Base-by-base conservation (phyloP, 2,113 vertebrate species). In the Vidua chalybeata region DNA sequence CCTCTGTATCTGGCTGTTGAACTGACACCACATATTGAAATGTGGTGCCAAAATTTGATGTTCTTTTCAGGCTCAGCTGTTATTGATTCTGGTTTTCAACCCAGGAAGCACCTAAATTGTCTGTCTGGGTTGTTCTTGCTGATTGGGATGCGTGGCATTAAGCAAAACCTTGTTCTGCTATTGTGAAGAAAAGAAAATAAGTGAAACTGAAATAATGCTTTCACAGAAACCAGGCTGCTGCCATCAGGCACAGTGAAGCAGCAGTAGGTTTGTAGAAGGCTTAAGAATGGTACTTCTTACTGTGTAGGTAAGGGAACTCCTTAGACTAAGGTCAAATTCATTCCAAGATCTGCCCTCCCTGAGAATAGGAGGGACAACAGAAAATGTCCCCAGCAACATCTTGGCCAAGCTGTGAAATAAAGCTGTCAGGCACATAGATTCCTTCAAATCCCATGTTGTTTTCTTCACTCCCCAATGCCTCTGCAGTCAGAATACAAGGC, bases 1-100 rank as follows among this genome's bases (percentile, higher is more conserved):
- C 95, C 94, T 98, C 97, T 95, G 73, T 93, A 94, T 96, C 95
- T 95, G 88, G 95, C 97, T 96, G 94, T 96, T 97, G 97, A 97
- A 97, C 82, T 95, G 92, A 95, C 79, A 83, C 33, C 2, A 15
- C 46, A 22, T 92, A 84, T 68, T 93, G 80, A 96, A 96, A 93
- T 9, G 28, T n/a, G 67, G 23, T 91, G 56, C 55, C 64, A 76
- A 96, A 95, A 69, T 13, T 35, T 74, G 61, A 80, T 78, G 61
- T 59, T 91, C 62, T 81, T 77, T 68, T 82, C 56, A 58, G 41
- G 35, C 43, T 85, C 13, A 55, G 69, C 51, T 81, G 26, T 78
- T 89, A 64, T 3, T 68, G 76, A 84, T 94, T 69, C 83, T 83
- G 46, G 15, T 89, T 73, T 76, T 84, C 55, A 83, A 56, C 9